Conservation (phyloP, 2,113 vertebrate species). For the Oenanthe oenanthe region DNA sequence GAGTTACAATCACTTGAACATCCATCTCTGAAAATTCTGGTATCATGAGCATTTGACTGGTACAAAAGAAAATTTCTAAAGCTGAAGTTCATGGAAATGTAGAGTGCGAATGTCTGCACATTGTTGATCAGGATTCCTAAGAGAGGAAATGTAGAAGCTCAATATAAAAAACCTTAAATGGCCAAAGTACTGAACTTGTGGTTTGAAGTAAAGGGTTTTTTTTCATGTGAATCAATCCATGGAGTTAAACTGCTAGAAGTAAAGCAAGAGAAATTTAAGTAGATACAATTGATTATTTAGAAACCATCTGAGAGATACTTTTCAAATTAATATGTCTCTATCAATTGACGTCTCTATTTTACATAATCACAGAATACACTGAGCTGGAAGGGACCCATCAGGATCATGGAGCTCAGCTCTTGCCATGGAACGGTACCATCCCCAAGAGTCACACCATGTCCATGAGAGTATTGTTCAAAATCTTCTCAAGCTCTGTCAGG, state of each 20-base stretch:
- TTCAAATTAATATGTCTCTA: not conserved
- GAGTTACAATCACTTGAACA: not conserved
- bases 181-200: not conserved
- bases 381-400: not conserved
- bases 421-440: not conserved
- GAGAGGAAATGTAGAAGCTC: not conserved
- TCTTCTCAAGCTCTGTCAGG: not conserved
- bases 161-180: not conserved
- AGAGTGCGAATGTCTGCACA: not conserved
- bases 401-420: too few relatives aligned
- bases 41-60: not conserved
- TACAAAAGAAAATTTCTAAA: not conserved
- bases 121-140: not conserved
- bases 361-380: not conserved
- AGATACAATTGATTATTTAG: not conserved
- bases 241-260: not conserved
- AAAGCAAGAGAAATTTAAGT: not conserved
- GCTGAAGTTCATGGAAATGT: not conserved
- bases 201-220: not conserved
- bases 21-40: not conserved
- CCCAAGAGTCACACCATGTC: not conserved
- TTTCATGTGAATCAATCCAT: not conserved
- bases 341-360: not conserved
- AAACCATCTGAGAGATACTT: not conserved
- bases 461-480: not conserved